Conservation (phyloP, 2,888 invertebrate genomes). For the Cyaniris semiargus region DNA sequence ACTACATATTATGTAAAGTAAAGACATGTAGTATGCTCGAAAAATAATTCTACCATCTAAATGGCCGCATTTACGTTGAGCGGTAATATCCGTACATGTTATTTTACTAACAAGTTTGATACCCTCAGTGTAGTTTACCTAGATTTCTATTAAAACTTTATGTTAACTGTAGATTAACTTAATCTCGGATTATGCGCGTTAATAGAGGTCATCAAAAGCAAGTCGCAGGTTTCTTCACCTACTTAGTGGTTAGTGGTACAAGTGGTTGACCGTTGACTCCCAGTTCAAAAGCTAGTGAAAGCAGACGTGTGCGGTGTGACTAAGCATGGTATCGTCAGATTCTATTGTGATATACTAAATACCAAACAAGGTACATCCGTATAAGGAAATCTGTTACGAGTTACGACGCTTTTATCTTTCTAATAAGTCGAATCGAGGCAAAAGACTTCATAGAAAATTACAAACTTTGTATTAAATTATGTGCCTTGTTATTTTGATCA, state of each 20-base stretch:
- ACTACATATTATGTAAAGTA: too few relatives aligned
- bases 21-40: too few relatives aligned
- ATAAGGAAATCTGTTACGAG: background rate
- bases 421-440: background rate
- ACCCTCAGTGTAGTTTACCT: background rate
- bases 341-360: constrained; percentile 17
- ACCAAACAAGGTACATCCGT: background rate
- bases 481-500: too few relatives aligned
- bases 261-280: constrained; percentile 21
- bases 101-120: background rate
- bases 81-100: background rate
- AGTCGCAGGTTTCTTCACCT: constrained; percentile 5
- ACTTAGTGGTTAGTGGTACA: constrained; percentile 21
- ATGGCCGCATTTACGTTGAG: background rate
- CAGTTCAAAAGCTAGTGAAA: constrained; percentile 45
- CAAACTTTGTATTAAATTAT: too few relatives aligned
- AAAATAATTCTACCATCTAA: too few relatives aligned
- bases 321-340: constrained; percentile 33
- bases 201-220: constrained; percentile 23
- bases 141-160: background rate
- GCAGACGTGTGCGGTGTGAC: constrained; percentile 42
- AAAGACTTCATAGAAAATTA: too few relatives aligned
- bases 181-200: background rate
- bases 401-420: background rate
- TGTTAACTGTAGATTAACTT: background rate